Conservation (phyloP, 2,113 vertebrate species). For the Toxostoma redivivum region DNA sequence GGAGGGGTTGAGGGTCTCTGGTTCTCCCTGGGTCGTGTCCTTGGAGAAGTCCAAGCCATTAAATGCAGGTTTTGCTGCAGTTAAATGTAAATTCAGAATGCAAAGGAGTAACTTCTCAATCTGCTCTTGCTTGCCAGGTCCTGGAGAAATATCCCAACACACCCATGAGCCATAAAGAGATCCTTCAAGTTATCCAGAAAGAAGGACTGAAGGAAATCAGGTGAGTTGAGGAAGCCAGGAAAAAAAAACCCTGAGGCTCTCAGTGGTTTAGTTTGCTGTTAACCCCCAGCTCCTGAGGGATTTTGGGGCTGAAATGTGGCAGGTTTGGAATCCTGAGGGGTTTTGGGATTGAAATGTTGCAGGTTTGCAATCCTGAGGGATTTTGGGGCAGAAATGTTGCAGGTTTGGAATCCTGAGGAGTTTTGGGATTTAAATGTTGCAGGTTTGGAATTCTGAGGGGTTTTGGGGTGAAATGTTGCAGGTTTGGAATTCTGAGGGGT, state of each 20-base stretch:
- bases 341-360: no score
- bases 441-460: background rate
- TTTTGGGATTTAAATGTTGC: no score
- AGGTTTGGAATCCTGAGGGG: no score
- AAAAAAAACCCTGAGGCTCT: background rate
- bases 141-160: slow-evolving; percentile 98
- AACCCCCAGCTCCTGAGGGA: background rate
- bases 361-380: no score
- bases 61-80: background rate
- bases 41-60: background rate
- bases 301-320: background rate
- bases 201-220: slow-evolving; percentile 98
- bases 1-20: no score
- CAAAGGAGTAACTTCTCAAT: background rate
- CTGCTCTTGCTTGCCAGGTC: slow-evolving; percentile 76
- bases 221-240: slow-evolving; percentile 66
- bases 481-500: background rate
- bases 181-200: slow-evolving; percentile 96
- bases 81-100: fast-evolving
- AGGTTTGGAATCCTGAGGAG: background rate
- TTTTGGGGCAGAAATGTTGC: no score
- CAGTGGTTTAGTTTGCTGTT: background rate
- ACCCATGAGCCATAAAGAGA: slow-evolving; percentile 99
- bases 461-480: background rate
- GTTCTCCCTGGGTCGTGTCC: background rate